A percentile compares a stretch with the other conserved stretches of the same genome.
phyloP scores from a whole-genome alignment of 2,797 vertebrate genomes.

The Hozukius guyotensis region DNA sequence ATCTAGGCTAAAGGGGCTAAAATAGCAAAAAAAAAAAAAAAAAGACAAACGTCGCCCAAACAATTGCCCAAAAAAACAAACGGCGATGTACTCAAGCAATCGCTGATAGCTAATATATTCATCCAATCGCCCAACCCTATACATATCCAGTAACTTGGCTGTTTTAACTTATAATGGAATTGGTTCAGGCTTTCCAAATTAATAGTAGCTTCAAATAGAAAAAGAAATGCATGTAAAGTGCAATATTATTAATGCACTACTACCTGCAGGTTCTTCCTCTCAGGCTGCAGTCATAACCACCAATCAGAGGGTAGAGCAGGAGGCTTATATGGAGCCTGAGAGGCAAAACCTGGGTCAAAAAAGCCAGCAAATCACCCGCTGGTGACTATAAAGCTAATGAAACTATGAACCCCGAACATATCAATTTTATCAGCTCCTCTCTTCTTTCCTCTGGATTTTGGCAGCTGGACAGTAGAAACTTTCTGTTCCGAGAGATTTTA shows the following conservation, averaged over 20 bases:
- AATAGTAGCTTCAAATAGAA: background rate
- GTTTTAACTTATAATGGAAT: background rate
- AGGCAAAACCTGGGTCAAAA: background rate
- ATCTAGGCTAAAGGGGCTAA: slow-evolving; percentile 13
- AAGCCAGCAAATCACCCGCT: background rate
- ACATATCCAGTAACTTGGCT: too few relatives aligned
- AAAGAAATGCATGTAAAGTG: background rate
- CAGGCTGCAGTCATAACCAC: background rate
- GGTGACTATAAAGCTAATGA: background rate
- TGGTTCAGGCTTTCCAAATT: background rate
- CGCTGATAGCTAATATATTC: too few relatives aligned
- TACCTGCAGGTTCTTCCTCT: background rate
- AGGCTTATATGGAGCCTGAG: background rate
- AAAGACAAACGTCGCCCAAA: too few relatives aligned
- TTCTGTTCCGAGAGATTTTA: background rate
- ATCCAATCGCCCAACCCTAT: too few relatives aligned
- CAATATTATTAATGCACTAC: background rate
- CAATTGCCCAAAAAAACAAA: too few relatives aligned
- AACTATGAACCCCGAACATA: background rate
- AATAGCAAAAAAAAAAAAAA: too few relatives aligned
- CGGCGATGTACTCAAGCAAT: too few relatives aligned
- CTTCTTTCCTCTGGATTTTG: background rate
- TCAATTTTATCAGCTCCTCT: background rate
- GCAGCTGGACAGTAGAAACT: background rate
- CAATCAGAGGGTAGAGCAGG: background rate